phyloP scores from a whole-genome alignment of 2,113 vertebrate species.

The Platycercus adscitus region DNA sequence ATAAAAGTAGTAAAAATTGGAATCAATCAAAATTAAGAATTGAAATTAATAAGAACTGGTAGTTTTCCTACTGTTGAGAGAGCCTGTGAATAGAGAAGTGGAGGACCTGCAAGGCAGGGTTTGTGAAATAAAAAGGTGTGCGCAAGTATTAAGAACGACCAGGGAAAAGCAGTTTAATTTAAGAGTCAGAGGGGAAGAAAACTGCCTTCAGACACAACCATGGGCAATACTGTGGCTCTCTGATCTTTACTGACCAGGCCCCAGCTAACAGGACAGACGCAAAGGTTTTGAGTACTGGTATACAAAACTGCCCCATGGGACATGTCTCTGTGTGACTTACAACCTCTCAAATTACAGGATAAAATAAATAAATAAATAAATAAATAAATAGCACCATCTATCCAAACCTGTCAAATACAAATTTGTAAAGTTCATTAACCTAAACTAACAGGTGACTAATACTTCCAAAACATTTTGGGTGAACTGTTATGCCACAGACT shows the following conservation, averaged over 20 bases:
- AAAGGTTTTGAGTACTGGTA: neutral
- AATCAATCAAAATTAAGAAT: neutral
- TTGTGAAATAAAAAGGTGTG: neutral
- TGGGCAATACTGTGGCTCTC: neutral
- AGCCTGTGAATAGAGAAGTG: neutral
- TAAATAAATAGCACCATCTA: neutral
- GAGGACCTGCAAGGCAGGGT: neutral
- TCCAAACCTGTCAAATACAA: neutral
- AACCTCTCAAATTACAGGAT: neutral
- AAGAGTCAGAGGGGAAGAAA: neutral
- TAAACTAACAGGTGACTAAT: neutral
- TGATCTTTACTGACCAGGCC: neutral
- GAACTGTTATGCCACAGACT: neutral
- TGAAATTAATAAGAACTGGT: neutral
- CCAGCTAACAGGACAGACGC: neutral
- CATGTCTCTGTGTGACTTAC: too few relatives aligned
- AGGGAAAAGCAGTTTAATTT: neutral
- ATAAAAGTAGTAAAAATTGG: neutral
- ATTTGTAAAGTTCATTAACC: neutral
- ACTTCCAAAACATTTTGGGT: neutral
- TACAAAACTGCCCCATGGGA: rapidly evolving
- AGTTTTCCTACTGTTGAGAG: neutral
- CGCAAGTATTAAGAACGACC: neutral
- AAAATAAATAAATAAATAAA: too few relatives aligned
- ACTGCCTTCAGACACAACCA: neutral